Evolutionary conservation across 2,113 vertebrate genomes (phyloP), one percentile per base, ranked within the genome.

Genomic region (Mesocricetus auratus): DNA sequence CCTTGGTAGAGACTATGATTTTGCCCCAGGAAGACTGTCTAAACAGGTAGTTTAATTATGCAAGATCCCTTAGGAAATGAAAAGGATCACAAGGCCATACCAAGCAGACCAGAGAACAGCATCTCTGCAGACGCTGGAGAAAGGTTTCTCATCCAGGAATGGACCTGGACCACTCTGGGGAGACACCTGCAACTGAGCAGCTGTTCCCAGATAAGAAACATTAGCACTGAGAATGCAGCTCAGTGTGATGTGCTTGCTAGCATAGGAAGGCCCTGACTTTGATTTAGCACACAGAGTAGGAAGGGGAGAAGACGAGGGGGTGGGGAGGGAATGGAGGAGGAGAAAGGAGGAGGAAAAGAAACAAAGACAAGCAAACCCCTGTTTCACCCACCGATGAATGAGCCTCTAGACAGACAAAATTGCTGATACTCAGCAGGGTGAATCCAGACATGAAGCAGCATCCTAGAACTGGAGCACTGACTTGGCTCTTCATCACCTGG

Each of bases 11-110:
- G 11, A 71, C 26, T 45, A 45, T 68, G 66, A 71, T 56, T 74
- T 86, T 10, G 3, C 83, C 62, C n/a, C 21, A 50, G 21, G 12
- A 88, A 82, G 15, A 56, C 29, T 36, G 22, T 60, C 47, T 24
- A 66, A 64, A 86, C 10, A 78, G 69, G 53, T 58, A 89, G 77
- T 71, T 94, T 47, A 85, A 88, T 91, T 82, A 91, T 26, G 15
- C 56, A 95, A 94, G 77, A 60, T 22, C 4, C 77, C 74, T 42
- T 29, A 64, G 3, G 19, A 89, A 77, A 91, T 47, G 58, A 69
- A 85, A 36, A 39, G 5, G 11, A 8, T 60, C 47, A 33, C 26
- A 58, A 88, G 53, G 22, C 39, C 13, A 9, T 17, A 50, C 39
- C 29, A 2, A 71, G 64, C 90, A 87, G 42, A 39, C 45, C n/a